Percentiles rank a stretch among this genome's conserved stretches.
These are phyloP conservation scores for Camarhynchus parvulus DNA, from an alignment of 2,113 vertebrate species.

Conservation along the genomic window DNA sequence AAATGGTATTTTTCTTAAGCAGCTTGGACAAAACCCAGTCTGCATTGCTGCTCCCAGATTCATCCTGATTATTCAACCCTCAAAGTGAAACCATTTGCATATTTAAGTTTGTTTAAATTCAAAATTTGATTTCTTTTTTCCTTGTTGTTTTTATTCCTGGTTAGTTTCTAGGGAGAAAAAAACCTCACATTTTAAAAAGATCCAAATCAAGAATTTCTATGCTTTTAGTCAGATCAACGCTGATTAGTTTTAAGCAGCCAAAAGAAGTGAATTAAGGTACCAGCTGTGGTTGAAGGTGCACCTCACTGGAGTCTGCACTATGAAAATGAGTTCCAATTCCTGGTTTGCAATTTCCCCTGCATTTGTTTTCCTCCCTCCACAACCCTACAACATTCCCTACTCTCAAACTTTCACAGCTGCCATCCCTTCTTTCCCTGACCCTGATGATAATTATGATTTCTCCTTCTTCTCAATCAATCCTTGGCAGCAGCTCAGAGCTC, in stretches of 20 bases:
- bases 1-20: background rate
- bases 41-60: background rate
- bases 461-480: background rate
- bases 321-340: background rate
- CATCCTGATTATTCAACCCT: background rate
- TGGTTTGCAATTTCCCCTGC: background rate
- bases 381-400: background rate
- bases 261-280: background rate
- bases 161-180: background rate
- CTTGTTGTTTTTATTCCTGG: background rate
- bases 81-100: background rate
- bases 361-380: background rate
- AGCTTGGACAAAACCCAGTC: background rate
- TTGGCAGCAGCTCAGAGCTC: background rate
- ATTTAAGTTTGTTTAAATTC: background rate
- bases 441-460: background rate
- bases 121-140: background rate
- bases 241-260: background rate
- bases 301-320: background rate
- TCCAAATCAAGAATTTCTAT: background rate
- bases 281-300: background rate
- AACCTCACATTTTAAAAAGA: background rate
- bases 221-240: background rate
- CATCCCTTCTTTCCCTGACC: background rate
- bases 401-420: background rate